phyloP scores from a whole-genome alignment of 2,797 vertebrate species.

The Meda fulgida region DNA sequence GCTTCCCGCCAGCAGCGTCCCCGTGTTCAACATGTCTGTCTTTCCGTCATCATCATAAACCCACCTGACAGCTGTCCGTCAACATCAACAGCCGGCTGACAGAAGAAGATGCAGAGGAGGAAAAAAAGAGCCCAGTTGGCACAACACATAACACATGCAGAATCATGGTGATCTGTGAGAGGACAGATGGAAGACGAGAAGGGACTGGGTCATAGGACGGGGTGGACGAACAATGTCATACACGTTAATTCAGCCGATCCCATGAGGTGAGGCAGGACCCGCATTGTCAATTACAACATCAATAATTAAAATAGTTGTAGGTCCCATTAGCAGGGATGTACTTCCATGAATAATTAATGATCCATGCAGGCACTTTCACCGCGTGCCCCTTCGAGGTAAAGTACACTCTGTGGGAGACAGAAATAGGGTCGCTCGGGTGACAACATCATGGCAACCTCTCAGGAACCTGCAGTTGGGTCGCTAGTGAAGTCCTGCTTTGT shows the following conservation, averaged over 20 bases:
- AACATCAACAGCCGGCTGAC: not conserved
- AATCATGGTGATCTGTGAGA: conserved; percentile 4
- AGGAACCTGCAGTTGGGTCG: not conserved
- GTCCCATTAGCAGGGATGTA: conserved; percentile 61
- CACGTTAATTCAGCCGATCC: conserved; percentile 57
- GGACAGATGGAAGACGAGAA: conserved; percentile 42
- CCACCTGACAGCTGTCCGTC: conserved; percentile 46
- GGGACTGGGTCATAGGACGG: conserved; percentile 17
- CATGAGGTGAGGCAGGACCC: conserved; percentile 36
- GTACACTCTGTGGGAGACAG: conserved; percentile 32
- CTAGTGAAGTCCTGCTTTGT: not conserved
- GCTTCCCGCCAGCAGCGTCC: conserved; percentile 6
- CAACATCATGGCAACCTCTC: not conserved
- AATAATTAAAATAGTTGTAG: conserved; percentile 67
- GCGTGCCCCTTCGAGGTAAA: conserved; percentile 22
- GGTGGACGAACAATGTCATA: conserved; percentile 54
- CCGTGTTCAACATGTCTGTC: not conserved
- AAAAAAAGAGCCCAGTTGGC: conserved; percentile 16
- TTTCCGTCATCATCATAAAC: conserved; percentile 13
- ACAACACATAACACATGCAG: conserved; percentile 44
- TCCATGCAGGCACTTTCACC: conserved; percentile 50
- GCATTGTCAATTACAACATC: conserved; percentile 60
- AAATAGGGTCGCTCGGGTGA: conserved; percentile 8
- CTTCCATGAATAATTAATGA: conserved; percentile 68
- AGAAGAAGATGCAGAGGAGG: not conserved